phyloP scores from a whole-genome alignment of 2,888 invertebrate genomes.

The Philhelius pedissequus region DNA sequence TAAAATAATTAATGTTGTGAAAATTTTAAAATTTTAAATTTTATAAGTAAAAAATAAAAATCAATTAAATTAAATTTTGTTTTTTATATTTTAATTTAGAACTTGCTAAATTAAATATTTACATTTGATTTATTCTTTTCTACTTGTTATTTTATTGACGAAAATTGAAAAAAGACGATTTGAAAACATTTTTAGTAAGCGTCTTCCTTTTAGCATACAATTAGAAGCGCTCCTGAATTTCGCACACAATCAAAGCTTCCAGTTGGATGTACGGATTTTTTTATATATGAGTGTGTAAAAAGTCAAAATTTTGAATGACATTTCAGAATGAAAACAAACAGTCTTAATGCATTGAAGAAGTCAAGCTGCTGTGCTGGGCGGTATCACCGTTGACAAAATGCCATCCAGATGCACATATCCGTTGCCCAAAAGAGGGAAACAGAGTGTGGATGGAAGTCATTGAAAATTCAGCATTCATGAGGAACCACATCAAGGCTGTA shows the following conservation, averaged over 20 bases:
- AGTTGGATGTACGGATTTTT: neutral
- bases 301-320: conserved; percentile 44
- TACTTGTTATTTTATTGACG: too few relatives aligned
- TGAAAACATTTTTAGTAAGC: too few relatives aligned
- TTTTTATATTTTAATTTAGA: too few relatives aligned
- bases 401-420: conserved; percentile 55
- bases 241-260: neutral
- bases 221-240: neutral
- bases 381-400: conserved; percentile 61
- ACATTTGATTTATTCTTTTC: too few relatives aligned
- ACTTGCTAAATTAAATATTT: too few relatives aligned
- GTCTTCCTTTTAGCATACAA: neutral
- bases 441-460: neutral
- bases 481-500: conserved; percentile 53
- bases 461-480: conserved; percentile 44
- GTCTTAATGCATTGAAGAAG: neutral
- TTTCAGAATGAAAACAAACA: conserved; percentile 22
- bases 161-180: too few relatives aligned
- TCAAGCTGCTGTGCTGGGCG: conserved; percentile 39
- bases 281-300: neutral
- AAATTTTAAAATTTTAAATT: too few relatives aligned
- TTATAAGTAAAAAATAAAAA: too few relatives aligned
- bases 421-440: neutral
- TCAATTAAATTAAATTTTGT: too few relatives aligned
- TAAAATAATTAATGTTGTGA: too few relatives aligned